These are phyloP conservation scores for Mylabris sibirica DNA, from an alignment of 2,888 invertebrate species.

Conservation along the genomic window DNA sequence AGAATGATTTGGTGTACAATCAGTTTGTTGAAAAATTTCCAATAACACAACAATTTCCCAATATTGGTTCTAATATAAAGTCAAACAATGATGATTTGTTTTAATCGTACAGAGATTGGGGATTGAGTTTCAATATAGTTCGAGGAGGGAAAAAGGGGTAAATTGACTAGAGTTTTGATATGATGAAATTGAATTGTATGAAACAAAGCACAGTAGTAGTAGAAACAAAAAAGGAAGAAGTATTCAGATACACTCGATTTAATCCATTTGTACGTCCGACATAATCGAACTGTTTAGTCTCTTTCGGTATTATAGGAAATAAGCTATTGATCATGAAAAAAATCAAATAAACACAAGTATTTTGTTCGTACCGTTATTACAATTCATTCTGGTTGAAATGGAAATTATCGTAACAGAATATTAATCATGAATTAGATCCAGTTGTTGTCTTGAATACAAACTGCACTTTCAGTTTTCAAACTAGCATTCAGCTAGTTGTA, in stretches of 20 bases:
- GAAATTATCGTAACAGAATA: neutral
- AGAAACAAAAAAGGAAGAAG: conserved; percentile 17
- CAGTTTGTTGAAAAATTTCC: neutral
- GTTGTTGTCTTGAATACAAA: neutral
- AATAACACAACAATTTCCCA: neutral
- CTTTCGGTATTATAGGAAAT: conserved; percentile 23
- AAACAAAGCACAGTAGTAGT: neutral
- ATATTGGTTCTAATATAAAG: neutral
- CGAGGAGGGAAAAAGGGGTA: neutral
- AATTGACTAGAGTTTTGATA: neutral
- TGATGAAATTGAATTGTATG: neutral
- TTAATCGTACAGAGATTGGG: neutral
- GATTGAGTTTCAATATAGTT: neutral
- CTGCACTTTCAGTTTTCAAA: neutral
- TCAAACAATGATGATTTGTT: neutral
- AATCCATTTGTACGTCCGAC: conserved; percentile 24
- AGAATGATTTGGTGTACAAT: neutral
- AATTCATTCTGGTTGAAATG: neutral
- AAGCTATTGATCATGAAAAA: conserved; percentile 25
- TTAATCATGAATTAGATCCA: neutral
- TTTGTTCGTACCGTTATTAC: neutral
- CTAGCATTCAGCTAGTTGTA: neutral
- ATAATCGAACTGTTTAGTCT: conserved; percentile 31
- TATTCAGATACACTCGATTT: conserved; percentile 31
- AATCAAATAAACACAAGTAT: neutral